Percentiles rank a stretch among this genome's conserved stretches.
phyloP scores from a whole-genome alignment of 1,140 invertebrate species.

The Euglossa dilemma region DNA sequence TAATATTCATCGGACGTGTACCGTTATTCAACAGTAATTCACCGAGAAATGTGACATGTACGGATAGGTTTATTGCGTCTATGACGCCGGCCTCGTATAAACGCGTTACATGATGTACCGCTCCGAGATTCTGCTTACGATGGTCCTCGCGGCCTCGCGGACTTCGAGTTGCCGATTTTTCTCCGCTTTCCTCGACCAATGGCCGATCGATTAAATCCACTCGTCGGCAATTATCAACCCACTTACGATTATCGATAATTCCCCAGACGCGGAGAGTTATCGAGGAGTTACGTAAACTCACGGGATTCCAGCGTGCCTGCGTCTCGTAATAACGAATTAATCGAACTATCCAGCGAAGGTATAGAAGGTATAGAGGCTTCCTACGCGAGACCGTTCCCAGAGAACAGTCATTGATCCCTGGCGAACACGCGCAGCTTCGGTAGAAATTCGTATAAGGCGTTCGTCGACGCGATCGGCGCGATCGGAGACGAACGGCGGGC shows the following conservation, averaged over 20 bases:
- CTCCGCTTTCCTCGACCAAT: not conserved
- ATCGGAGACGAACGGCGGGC: not conserved
- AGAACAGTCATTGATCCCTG: not conserved
- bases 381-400: no score
- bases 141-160: not conserved
- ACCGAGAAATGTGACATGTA: conserved; percentile 14
- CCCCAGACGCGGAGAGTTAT: no score
- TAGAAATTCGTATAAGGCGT: not conserved
- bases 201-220: not conserved
- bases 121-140: not conserved
- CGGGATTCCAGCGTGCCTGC: no score
- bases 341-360: not conserved
- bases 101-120: conserved; percentile 49
- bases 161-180: not conserved
- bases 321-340: not conserved
- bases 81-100: not conserved
- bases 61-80: conserved; percentile 19
- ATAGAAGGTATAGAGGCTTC: no score
- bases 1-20: conserved; percentile 7
- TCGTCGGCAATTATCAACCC: not conserved
- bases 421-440: not conserved
- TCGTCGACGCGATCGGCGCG: no score
- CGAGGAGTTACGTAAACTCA: not conserved
- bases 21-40: conserved; percentile 15
- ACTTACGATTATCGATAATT: not conserved